phyloP scores from a whole-genome alignment of 2,888 invertebrate species.

The Cheilosia impressa region DNA sequence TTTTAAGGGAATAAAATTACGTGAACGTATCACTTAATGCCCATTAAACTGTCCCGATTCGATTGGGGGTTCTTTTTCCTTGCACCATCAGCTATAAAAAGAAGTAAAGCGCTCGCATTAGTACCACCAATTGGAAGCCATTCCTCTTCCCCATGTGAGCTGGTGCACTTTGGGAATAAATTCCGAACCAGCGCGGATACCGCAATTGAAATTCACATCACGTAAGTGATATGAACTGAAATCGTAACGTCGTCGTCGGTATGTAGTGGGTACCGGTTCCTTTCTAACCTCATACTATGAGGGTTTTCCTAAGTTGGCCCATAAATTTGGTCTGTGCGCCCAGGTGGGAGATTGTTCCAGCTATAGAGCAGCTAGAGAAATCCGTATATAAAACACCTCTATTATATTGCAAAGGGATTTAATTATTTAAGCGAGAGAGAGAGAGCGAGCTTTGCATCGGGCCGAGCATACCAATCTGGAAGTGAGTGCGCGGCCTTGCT shows the following conservation, averaged over 20 bases:
- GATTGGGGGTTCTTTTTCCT: slow-evolving; percentile 38
- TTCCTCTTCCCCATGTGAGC: slow-evolving; percentile 61
- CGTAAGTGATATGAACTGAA: slow-evolving; percentile 75
- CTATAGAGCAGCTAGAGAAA: not conserved
- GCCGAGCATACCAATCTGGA: slow-evolving; percentile 45
- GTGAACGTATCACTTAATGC: slow-evolving; percentile 74
- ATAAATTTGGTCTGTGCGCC: slow-evolving; percentile 55
- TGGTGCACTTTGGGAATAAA: slow-evolving; percentile 57
- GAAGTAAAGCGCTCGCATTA: slow-evolving; percentile 68
- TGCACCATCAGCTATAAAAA: slow-evolving; percentile 17
- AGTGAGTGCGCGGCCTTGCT: slow-evolving; percentile 1
- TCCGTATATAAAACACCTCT: slow-evolving; percentile 62
- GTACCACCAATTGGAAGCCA: slow-evolving; percentile 71
- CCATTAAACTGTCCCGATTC: slow-evolving; percentile 73
- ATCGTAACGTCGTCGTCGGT: slow-evolving; percentile 48
- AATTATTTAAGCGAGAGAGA: slow-evolving; percentile 65
- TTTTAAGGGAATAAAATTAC: slow-evolving; percentile 66
- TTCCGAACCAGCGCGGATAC: slow-evolving; percentile 47
- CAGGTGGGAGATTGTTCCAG: slow-evolving; percentile 48
- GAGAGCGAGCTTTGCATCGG: slow-evolving; percentile 14
- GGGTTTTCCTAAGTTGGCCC: slow-evolving; percentile 55
- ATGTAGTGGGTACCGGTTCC: slow-evolving; percentile 18
- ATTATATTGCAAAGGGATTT: slow-evolving; percentile 71
- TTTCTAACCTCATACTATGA: slow-evolving; percentile 7
- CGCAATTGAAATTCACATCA: slow-evolving; percentile 73